Evolutionary conservation across 2,888 invertebrate genomes (phyloP).

Genomic region (Drosophila peninsularis): DNA sequence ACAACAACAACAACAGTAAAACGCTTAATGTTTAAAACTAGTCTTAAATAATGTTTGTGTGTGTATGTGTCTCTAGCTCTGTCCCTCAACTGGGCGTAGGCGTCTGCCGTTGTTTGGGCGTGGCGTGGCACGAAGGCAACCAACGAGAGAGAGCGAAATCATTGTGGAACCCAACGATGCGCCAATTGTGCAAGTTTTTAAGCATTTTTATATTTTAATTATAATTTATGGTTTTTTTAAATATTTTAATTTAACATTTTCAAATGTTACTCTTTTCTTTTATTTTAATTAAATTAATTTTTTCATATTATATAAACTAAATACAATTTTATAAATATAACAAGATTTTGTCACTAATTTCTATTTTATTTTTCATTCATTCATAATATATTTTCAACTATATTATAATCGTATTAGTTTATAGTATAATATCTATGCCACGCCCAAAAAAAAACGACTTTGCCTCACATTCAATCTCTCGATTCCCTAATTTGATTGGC

Average conservation of each 20-base stretch:
- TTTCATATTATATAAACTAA: not conserved
- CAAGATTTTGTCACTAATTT: not conserved
- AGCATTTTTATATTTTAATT: not conserved
- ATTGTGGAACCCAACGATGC: constrained; percentile 10
- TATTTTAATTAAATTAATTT: not conserved
- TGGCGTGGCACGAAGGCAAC: constrained; percentile 15
- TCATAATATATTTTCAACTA: not conserved
- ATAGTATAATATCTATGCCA: not conserved
- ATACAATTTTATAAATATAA: too few species aligned
- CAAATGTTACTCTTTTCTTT: too few species aligned
- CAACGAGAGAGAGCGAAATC: not conserved
- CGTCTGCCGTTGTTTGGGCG: constrained; percentile 55
- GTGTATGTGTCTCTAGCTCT: constrained; percentile 48
- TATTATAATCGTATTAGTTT: not conserved
- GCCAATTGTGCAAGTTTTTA: constrained; percentile 15
- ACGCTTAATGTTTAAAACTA: constrained; percentile 70
- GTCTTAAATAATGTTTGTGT: constrained; percentile 75
- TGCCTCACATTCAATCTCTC: constrained; percentile 10
- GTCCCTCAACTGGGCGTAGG: constrained; percentile 26
- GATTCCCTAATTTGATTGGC: constrained; percentile 3
- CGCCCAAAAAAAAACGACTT: constrained; percentile 45
- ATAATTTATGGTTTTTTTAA: not conserved
- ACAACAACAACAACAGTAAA: constrained; percentile 48
- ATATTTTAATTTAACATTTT: too few species aligned
- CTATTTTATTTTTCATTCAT: not conserved